Conservation (phyloP, 2,797 vertebrate species). For the Nasua narica region DNA sequence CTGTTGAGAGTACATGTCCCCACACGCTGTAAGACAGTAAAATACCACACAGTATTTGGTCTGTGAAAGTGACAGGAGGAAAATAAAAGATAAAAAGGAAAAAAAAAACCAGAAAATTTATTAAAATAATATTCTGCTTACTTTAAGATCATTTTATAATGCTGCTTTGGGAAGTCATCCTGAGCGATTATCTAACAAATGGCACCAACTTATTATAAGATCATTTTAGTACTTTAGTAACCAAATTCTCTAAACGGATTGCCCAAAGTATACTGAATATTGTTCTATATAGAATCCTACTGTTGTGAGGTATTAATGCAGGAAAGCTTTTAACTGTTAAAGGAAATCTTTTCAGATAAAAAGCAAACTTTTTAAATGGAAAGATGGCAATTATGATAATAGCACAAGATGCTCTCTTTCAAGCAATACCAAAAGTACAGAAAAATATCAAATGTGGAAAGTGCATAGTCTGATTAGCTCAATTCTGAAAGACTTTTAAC, state of each 20-base stretch:
- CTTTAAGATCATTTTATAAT: neutral
- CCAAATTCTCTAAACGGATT: constrained; percentile 37
- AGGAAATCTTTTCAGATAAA: constrained; percentile 50
- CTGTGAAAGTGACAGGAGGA: neutral
- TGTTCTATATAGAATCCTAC: constrained; percentile 14
- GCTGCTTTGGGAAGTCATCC: neutral
- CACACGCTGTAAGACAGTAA: neutral
- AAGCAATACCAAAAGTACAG: constrained; percentile 7
- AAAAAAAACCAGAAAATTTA: neutral
- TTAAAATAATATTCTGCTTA: constrained; percentile 19
- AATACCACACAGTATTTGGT: neutral
- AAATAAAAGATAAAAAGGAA: neutral
- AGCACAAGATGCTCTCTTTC: constrained; percentile 3
- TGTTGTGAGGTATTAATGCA: constrained; percentile 41
- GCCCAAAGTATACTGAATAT: neutral
- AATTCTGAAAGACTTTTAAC: neutral
- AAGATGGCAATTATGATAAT: constrained; percentile 61
- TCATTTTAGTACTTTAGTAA: constrained; percentile 14
- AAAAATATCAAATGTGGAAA: neutral
- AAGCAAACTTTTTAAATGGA: constrained; percentile 45
- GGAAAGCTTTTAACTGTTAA: constrained; percentile 55
- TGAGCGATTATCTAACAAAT: neutral
- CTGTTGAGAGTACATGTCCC: neutral
- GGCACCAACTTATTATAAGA: neutral
- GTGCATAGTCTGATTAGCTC: neutral